Conservation (phyloP, 2,888 invertebrate genomes). For the Agrypnus murinus region DNA sequence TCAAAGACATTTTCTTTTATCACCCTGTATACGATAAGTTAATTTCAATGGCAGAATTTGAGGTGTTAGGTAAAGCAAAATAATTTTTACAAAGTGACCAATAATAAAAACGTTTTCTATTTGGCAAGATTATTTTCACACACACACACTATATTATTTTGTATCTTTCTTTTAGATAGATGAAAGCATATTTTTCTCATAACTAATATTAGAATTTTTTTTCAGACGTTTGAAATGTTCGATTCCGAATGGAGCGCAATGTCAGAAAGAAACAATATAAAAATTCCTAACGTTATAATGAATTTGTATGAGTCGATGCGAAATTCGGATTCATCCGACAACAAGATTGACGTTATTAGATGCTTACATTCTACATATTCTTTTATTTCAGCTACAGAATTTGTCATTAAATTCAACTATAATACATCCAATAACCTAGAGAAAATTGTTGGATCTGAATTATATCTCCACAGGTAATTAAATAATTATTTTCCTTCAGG, state of each 20-base stretch:
- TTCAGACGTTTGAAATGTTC: not conserved
- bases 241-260: constrained; percentile 27
- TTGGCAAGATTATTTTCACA: too few relatives aligned
- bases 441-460: constrained; percentile 73
- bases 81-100: too few relatives aligned
- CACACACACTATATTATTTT: too few relatives aligned
- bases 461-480: constrained; percentile 73
- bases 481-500: not conserved
- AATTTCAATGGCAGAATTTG: too few relatives aligned
- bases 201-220: too few relatives aligned
- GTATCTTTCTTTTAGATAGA: too few relatives aligned
- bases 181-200: too few relatives aligned
- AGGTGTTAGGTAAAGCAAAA: too few relatives aligned
- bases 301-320: constrained; percentile 21
- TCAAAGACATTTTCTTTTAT: too few relatives aligned
- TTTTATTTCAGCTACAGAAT: not conserved
- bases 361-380: constrained; percentile 9
- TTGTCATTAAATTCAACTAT: constrained; percentile 68
- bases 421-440: constrained; percentile 70
- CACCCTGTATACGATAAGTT: too few relatives aligned
- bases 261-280: not conserved
- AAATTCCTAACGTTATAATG: constrained; percentile 23
- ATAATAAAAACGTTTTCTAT: too few relatives aligned
- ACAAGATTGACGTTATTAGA: constrained; percentile 56
- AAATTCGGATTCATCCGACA: constrained; percentile 55